A percentile compares a stretch with the other conserved stretches of the same genome.
Conservation (phyloP, 2,113 vertebrate species). For the Heptranchias perlo region DNA sequence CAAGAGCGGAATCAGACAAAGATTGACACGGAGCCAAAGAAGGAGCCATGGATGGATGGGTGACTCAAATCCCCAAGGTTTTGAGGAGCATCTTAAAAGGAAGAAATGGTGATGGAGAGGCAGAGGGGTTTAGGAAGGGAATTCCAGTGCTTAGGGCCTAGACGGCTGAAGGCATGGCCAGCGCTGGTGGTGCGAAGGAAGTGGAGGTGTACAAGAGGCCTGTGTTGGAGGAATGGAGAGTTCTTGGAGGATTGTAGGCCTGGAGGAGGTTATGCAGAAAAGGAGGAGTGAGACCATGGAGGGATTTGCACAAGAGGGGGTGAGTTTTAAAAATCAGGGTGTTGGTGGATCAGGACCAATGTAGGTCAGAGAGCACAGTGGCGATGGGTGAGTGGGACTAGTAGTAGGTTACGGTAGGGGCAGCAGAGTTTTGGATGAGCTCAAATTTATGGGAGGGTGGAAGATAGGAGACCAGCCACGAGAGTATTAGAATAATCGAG, state of each 20-base stretch:
- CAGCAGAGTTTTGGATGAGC: background rate
- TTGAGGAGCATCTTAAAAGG: background rate
- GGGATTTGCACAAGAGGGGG: background rate
- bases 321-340: background rate
- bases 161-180: too few relatives aligned
- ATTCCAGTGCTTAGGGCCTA: background rate
- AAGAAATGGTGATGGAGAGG: too few relatives aligned
- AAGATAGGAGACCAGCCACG: background rate
- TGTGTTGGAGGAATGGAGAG: background rate
- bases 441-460: background rate
- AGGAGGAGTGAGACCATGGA: background rate
- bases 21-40: background rate
- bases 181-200: background rate
- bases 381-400: too few relatives aligned
- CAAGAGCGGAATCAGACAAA: background rate
- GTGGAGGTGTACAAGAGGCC: background rate
- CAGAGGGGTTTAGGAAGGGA: background rate
- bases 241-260: background rate
- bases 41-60: background rate
- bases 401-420: too few relatives aligned
- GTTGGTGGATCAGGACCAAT: background rate
- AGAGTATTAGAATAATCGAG: background rate
- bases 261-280: background rate
- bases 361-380: background rate
- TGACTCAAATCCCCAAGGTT: background rate